A percentile compares a stretch with the other conserved stretches of the same genome.
These are phyloP conservation scores for Mormyrus proboscirostris DNA, from an alignment of 2,797 vertebrate species.

Conservation along the genomic window DNA sequence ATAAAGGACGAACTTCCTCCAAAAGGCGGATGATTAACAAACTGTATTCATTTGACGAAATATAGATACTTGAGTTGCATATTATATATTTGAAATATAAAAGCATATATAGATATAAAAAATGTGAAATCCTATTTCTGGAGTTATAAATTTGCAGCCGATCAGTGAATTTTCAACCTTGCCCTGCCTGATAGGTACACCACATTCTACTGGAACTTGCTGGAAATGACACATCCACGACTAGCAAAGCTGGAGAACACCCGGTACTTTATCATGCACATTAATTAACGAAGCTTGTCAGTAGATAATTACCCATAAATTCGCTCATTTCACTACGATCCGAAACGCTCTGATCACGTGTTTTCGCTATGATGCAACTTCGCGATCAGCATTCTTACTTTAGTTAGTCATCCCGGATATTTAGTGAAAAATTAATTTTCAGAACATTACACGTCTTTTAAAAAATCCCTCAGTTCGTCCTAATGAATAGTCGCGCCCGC, in stretches of 20 bases:
- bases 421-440: background rate
- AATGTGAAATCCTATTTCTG: background rate
- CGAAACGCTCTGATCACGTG: background rate
- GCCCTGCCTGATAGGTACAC: background rate
- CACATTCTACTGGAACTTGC: background rate
- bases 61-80: background rate
- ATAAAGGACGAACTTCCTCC: slow-evolving; percentile 1
- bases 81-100: background rate
- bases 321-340: background rate
- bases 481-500: background rate
- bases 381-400: background rate
- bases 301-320: background rate
- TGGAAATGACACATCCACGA: background rate
- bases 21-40: background rate
- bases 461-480: background rate
- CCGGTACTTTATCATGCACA: background rate
- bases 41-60: background rate
- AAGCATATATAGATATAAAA: background rate
- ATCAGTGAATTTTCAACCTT: background rate
- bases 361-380: background rate
- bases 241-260: background rate
- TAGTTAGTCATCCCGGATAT: background rate
- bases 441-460: background rate
- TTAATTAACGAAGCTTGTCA: background rate
- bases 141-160: background rate